Evolutionary conservation across 2,113 vertebrate species (phyloP), one percentile per base, ranked within the genome.

Genomic region (Catharus minimus): DNA sequence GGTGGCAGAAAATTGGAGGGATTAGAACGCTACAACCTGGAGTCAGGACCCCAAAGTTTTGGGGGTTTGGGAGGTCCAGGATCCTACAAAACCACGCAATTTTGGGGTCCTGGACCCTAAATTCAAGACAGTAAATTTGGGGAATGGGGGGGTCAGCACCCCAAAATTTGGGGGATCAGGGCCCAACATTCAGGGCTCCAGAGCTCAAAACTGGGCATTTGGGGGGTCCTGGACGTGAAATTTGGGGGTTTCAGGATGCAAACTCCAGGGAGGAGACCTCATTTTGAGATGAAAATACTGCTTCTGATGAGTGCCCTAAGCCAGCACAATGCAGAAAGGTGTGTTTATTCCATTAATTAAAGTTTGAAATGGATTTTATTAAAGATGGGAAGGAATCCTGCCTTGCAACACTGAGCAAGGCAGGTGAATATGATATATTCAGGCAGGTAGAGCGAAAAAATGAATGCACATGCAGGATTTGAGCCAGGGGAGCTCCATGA

Each of bases 401-500:
- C n/a, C n/a, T 80, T 69, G 56, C 20, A 71, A 24, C 15, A 56
- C 21, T 15, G 26, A 38, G 49, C 22, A 28, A 93, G 52, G 47
- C 32, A 60, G 5, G 13, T 21, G 50, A 86, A 19, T 39, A 13
- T 32, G 7, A 30, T 12, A 5, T 41, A 9, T 19, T 52, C 15
- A n/a, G 53, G 39, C 22, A 91, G 27, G 17, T 10, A 50, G 39
- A 44, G 24, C 15, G 8, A 10, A 19, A 69, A 84, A 66, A 22
- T 24, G 26, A 85, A 69, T 6, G 7, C 5, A 13, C 0, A 0
- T 13, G 4, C 15, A 74, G n/a, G 38, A 10, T 49, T 78, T 82
- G 66, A 92, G 53, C 19, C 21, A 82, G 24, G 9, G 46, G 12
- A 86, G 44, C 26, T 67, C 23, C 1, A 0, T 28, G 32, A 47